A percentile compares a stretch with the other conserved stretches of the same genome.
These are phyloP conservation scores for Drosophila aff. DNA, from an alignment of 1,140 invertebrate genomes.

Conservation along the genomic window DNA sequence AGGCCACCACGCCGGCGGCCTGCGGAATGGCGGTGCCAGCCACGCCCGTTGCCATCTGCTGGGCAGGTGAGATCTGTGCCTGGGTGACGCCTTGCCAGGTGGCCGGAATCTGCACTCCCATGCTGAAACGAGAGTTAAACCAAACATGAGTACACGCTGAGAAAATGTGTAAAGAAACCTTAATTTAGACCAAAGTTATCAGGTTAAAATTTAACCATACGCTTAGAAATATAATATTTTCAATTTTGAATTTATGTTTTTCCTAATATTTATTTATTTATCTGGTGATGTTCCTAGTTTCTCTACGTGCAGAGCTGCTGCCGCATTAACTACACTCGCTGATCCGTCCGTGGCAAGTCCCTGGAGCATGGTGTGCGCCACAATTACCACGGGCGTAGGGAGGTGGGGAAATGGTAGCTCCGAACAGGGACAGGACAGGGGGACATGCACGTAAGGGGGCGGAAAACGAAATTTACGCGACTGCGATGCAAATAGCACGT, in stretches of 20 bases:
- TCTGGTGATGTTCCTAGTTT: background rate
- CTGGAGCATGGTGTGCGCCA: slow-evolving; percentile 27
- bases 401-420: background rate
- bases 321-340: slow-evolving; percentile 18
- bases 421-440: background rate
- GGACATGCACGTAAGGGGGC: background rate
- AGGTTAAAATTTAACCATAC: too few species aligned
- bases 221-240: too few species aligned
- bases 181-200: background rate
- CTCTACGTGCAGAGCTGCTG: background rate
- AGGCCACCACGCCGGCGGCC: slow-evolving; percentile 90
- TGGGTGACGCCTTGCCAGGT: slow-evolving; percentile 88
- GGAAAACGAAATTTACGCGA: slow-evolving; percentile 62
- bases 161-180: background rate
- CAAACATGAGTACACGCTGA: slow-evolving; percentile 19
- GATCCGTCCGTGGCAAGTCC: slow-evolving; percentile 35
- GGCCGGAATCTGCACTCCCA: slow-evolving; percentile 91
- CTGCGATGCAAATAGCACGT: slow-evolving; percentile 62
- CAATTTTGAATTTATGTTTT: background rate
- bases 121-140: slow-evolving; percentile 85
- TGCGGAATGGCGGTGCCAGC: slow-evolving; percentile 87
- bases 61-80: slow-evolving; percentile 87
- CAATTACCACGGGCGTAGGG: slow-evolving; percentile 38
- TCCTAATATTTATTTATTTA: too few species aligned
- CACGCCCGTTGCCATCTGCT: slow-evolving; percentile 87